Conservation (phyloP, 2,888 invertebrate species). For the Aspidapion aeneum region DNA sequence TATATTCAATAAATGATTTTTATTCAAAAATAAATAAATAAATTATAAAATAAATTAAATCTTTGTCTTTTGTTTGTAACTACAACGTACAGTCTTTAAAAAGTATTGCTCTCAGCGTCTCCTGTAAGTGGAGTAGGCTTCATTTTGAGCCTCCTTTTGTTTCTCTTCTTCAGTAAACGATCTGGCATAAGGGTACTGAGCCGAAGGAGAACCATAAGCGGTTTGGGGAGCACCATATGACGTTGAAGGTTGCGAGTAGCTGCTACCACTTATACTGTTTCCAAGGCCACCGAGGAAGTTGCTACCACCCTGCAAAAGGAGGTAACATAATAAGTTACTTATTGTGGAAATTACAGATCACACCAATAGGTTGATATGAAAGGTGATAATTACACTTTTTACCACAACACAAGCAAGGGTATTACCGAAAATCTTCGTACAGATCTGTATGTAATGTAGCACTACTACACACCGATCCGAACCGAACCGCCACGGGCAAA, state of each 20-base stretch:
- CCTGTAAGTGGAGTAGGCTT: neutral
- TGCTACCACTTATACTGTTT: neutral
- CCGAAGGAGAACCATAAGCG: constrained; percentile 33
- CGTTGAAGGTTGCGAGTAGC: constrained; percentile 11
- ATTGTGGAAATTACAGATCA: too few relatives aligned
- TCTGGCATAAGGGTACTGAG: constrained; percentile 52
- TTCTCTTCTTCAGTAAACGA: constrained; percentile 44
- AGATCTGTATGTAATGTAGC: too few relatives aligned
- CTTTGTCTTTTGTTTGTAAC: neutral
- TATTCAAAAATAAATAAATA: neutral
- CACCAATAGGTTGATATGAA: too few relatives aligned
- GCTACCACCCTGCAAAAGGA: neutral
- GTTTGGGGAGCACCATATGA: constrained; percentile 32
- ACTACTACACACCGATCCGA: too few relatives aligned
- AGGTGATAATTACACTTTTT: too few relatives aligned
- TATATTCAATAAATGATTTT: too few relatives aligned
- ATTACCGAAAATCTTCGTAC: too few relatives aligned
- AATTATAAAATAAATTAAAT: neutral
- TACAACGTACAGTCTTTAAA: neutral
- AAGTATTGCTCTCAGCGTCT: neutral
- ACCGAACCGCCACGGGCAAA: too few relatives aligned
- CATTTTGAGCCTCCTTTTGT: neutral
- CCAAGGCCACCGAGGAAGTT: neutral
- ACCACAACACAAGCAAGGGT: too few relatives aligned
- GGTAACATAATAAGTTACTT: too few relatives aligned